Evolutionary conservation across 2,888 invertebrate genomes (phyloP).

Genomic region (Mechanitis messenoides): DNA sequence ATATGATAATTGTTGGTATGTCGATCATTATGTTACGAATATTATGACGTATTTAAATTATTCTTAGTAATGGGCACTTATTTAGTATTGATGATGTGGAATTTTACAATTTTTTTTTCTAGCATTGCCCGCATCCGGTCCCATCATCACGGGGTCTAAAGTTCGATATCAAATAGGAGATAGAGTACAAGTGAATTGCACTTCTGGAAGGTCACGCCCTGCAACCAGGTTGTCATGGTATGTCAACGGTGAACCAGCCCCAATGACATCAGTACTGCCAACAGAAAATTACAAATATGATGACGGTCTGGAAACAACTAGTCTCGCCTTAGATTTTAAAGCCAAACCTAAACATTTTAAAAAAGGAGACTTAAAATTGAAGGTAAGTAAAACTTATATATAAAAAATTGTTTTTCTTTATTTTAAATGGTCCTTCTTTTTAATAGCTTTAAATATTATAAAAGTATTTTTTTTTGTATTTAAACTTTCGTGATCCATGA

Average conservation of each 20-base stretch:
- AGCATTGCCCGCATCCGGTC: constrained; percentile 89
- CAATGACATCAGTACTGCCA: constrained; percentile 66
- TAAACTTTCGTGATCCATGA: no score
- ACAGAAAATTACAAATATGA: constrained; percentile 71
- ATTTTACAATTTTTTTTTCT: constrained; percentile 28
- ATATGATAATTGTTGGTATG: constrained; percentile 86
- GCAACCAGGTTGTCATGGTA: constrained; percentile 90
- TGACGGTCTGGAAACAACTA: constrained; percentile 85
- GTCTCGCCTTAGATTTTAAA: constrained; percentile 86
- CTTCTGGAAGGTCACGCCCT: constrained; percentile 88
- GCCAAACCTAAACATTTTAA: constrained; percentile 88
- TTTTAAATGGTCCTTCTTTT: neutral
- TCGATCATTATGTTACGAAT: neutral
- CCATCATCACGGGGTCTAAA: constrained; percentile 87
- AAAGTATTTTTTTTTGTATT: neutral
- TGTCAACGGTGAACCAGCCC: constrained; percentile 88
- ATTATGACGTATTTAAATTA: no score
- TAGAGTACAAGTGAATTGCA: constrained; percentile 88
- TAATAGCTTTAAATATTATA: neutral
- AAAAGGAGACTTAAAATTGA: constrained; percentile 90
- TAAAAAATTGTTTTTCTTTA: no score
- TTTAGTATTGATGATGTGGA: no score
- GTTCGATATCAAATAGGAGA: constrained; percentile 90
- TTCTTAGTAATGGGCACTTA: no score
- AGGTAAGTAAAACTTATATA: constrained; percentile 61